phyloP scores from a whole-genome alignment of 1,140 invertebrate genomes.

The Drosophila setifemur region DNA sequence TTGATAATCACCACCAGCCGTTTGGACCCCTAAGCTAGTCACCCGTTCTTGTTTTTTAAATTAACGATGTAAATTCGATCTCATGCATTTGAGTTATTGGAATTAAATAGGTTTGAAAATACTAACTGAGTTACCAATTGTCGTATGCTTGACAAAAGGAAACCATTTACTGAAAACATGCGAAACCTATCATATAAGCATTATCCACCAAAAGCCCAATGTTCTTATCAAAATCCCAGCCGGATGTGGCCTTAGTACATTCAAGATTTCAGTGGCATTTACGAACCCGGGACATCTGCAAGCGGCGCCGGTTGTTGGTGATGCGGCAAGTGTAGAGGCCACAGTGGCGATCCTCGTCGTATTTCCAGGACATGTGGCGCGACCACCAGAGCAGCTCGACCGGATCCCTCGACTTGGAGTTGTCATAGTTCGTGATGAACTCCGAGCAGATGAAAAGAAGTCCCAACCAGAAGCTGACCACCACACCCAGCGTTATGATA shows the following conservation, averaged over 20 bases:
- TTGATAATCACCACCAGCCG: too few relatives aligned
- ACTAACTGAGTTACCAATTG: too few relatives aligned
- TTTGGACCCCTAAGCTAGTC: too few relatives aligned
- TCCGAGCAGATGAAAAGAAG: background rate
- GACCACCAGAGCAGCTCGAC: constrained; percentile 61
- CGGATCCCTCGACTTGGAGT: background rate
- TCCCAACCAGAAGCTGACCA: constrained; percentile 3
- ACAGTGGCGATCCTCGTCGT: constrained; percentile 49
- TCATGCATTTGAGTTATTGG: too few relatives aligned
- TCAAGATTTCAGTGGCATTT: too few relatives aligned
- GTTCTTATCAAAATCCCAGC: background rate
- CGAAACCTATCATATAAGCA: too few relatives aligned
- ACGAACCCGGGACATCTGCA: constrained; percentile 29
- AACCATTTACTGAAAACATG: too few relatives aligned
- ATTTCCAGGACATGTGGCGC: constrained; percentile 20
- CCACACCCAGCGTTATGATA: background rate
- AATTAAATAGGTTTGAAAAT: too few relatives aligned
- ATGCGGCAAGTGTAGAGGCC: constrained; percentile 37
- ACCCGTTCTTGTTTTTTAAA: too few relatives aligned
- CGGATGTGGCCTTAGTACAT: constrained; percentile 12
- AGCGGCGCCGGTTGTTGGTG: constrained; percentile 37
- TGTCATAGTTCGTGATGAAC: background rate
- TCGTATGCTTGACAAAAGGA: too few relatives aligned
- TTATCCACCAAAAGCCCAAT: too few relatives aligned
- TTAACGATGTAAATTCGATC: too few relatives aligned